These are phyloP conservation scores for Malacoraja senta DNA, from an alignment of 2,797 vertebrate genomes.

Conservation along the genomic window DNA sequence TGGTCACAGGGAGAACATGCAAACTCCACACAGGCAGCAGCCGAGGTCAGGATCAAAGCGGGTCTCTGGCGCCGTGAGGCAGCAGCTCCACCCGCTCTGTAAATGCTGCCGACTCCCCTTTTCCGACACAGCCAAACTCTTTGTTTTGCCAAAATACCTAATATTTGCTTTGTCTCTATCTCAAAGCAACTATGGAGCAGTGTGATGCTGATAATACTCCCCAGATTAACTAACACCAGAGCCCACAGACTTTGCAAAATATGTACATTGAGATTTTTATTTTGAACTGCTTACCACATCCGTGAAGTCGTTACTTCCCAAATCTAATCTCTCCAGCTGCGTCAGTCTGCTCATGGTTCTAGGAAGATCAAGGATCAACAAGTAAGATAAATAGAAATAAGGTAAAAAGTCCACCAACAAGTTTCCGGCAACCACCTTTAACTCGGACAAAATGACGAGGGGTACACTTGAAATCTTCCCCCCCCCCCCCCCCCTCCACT, in stretches of 20 bases:
- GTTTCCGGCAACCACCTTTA: too few species aligned
- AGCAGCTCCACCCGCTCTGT: background rate
- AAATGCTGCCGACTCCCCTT: background rate
- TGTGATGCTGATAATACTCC: background rate
- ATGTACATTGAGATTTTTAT: background rate
- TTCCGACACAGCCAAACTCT: too few species aligned
- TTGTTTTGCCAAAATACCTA: background rate
- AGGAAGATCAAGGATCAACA: conserved; percentile 47
- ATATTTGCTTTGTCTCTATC: too few species aligned
- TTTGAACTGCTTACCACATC: conserved; percentile 85
- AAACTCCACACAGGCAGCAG: too few species aligned
- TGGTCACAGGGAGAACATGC: too few species aligned
- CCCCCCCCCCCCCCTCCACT: too few species aligned
- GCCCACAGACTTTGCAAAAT: background rate
- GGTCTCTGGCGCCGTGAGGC: too few species aligned
- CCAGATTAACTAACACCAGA: background rate
- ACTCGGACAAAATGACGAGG: too few species aligned
- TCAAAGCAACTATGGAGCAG: background rate
- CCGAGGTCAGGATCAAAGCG: too few species aligned
- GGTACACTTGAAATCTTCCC: too few species aligned
- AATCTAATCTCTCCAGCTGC: conserved; percentile 89
- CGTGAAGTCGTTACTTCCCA: conserved; percentile 98
- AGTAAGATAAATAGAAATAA: conserved; percentile 41
- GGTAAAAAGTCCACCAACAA: background rate
- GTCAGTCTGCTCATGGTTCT: conserved; percentile 97